phyloP scores from a whole-genome alignment of 2,888 invertebrate species.

The Caenorhabditis sp. region DNA sequence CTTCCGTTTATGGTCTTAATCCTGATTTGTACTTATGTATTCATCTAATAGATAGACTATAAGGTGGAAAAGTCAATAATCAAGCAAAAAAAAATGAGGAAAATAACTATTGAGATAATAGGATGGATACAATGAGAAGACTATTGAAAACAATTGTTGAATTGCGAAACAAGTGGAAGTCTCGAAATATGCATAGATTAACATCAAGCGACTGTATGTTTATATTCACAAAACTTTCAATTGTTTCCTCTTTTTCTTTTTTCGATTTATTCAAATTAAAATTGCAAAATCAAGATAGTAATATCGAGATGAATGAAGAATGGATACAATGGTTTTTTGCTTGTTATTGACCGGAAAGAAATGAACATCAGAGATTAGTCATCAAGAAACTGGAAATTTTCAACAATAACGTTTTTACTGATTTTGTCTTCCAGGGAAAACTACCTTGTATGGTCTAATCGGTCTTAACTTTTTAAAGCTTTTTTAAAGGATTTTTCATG shows the following conservation, averaged over 20 bases:
- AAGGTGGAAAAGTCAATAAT: neutral
- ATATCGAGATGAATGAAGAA: neutral
- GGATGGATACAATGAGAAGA: neutral
- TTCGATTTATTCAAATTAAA: neutral
- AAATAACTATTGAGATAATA: conserved; percentile 8
- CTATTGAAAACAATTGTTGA: conserved; percentile 1
- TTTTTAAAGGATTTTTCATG: no score
- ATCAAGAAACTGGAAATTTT: no score
- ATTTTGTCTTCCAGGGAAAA: no score
- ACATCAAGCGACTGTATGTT: conserved; percentile 34
- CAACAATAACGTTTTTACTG: no score
- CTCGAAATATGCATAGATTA: conserved; percentile 45
- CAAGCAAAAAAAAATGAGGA: neutral
- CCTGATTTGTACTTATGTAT: neutral
- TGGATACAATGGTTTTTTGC: neutral
- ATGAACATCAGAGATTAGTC: neutral
- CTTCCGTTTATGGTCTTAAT: neutral
- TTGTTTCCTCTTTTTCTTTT: neutral
- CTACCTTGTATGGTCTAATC: no score
- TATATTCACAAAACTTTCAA: conserved; percentile 13
- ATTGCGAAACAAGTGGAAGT: conserved; percentile 24
- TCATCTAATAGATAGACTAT: neutral
- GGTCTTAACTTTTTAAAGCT: no score
- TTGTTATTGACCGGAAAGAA: neutral
- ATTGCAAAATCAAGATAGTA: neutral